These are phyloP conservation scores for Dorcus hopei DNA, from an alignment of 2,888 invertebrate species.

Conservation along the genomic window DNA sequence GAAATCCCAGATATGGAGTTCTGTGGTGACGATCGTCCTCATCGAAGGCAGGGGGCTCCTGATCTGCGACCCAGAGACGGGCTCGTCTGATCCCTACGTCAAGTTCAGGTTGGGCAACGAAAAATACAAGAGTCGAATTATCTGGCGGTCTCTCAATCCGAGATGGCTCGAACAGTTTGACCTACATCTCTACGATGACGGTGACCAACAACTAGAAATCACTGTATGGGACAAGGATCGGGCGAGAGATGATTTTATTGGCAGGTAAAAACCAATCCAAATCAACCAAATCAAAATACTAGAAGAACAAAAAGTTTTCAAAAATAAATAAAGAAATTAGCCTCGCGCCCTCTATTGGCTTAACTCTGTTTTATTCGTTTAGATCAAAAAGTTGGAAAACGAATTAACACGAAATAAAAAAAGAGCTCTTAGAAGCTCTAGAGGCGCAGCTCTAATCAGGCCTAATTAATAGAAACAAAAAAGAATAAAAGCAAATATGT, in stretches of 20 bases:
- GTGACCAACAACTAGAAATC: slow-evolving; percentile 87
- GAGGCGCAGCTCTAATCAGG: no score
- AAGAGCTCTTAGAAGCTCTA: no score
- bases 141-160: slow-evolving; percentile 81
- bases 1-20: slow-evolving; percentile 96
- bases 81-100: slow-evolving; percentile 89
- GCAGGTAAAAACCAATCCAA: slow-evolving; percentile 55
- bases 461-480: no score
- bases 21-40: slow-evolving; percentile 94
- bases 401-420: no score
- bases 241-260: slow-evolving; percentile 84
- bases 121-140: slow-evolving; percentile 93
- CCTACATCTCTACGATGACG: slow-evolving; percentile 91
- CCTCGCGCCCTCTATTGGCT: no score
- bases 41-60: slow-evolving; percentile 91
- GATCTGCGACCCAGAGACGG: slow-evolving; percentile 83
- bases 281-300: neutral
- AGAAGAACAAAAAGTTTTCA: neutral
- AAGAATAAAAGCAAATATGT: no score
- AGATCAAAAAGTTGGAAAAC: no score
- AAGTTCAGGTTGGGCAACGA: slow-evolving; percentile 97
- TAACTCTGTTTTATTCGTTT: no score
- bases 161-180: slow-evolving; percentile 98
- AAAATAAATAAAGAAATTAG: no score
- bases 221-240: slow-evolving; percentile 88